Evolutionary conservation across 2,797 vertebrate genomes (phyloP), one percentile per base, ranked within the genome.

Genomic region (Falco peregrinus): DNA sequence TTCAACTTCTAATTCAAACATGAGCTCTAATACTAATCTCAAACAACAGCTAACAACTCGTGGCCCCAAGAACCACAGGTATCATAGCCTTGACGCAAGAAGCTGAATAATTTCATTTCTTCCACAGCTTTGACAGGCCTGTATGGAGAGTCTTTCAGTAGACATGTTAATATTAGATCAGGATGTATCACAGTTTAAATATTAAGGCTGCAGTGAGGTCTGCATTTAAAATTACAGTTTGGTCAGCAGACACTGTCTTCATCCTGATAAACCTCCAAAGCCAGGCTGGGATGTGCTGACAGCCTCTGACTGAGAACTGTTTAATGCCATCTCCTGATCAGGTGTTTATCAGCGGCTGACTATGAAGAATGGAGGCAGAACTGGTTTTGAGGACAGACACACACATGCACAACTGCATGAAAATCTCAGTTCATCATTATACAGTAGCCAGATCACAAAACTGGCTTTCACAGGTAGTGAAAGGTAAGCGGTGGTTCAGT

Each of bases 11-110:
- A 87, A 45, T 87, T 86, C 41, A 47, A 84, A 68, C 24, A 64
- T 15, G 41, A 33, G 6, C 8, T 83, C 41, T 87, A 73, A 56
- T 68, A 51, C 22, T 75, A 10, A 21, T 39, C 29, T 63, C 47
- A 26, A 64, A 20, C 25, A 21, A 21, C 10, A 61, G 8, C 7
- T 67, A 67, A 33, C 13, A 33, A 25, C 19, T 78, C 0, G 0
- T 81, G 25, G 5, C 1, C 13, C 6, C 9, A 53, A 50, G 39
- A 84, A 68, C 3, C 0, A 0, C 24, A 53, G 16, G 8, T 43
- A 59, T 64, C 11, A 22, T 4, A 78, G 28, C 15, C n/a, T 86
- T 78, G 48, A 41, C 43, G 61, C 33, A 5, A 82, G 64, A 67
- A 77, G 13, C 13, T n/a, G 64, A 41, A 59, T 59, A 50, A 51